phyloP scores from a whole-genome alignment of 2,888 invertebrate genomes.

The Patella depressa region DNA sequence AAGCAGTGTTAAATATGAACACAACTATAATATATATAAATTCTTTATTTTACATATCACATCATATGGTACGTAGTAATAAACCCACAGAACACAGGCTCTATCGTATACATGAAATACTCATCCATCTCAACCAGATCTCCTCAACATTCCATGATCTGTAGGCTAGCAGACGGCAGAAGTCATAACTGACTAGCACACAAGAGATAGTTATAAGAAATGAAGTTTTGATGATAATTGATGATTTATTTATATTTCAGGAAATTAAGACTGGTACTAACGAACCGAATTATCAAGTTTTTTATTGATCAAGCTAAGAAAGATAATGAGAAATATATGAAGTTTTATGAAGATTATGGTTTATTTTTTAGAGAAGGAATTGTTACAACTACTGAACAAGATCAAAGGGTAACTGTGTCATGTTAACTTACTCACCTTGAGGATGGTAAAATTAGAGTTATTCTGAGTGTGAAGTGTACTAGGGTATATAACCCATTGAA shows the following conservation, averaged over 20 bases:
- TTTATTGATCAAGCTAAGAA: slow-evolving; percentile 88
- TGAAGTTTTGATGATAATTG: neutral
- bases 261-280: slow-evolving; percentile 85
- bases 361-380: slow-evolving; percentile 96
- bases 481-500: neutral
- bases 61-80: too few relatives aligned
- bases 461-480: neutral
- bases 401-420: slow-evolving; percentile 80
- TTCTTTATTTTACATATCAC: too few relatives aligned
- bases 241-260: slow-evolving; percentile 43
- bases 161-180: too few relatives aligned
- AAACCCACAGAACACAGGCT: too few relatives aligned
- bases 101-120: too few relatives aligned
- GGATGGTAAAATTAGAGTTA: neutral
- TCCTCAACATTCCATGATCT: too few relatives aligned
- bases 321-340: slow-evolving; percentile 83
- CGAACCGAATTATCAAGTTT: slow-evolving; percentile 86
- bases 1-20: too few relatives aligned
- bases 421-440: neutral
- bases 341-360: slow-evolving; percentile 93
- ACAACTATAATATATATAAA: too few relatives aligned
- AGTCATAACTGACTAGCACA: too few relatives aligned
- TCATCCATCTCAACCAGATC: too few relatives aligned
- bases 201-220: too few relatives aligned
- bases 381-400: slow-evolving; percentile 84